Conservation (phyloP, 2,113 vertebrate genomes). For the Elgaria multicarinata region DNA sequence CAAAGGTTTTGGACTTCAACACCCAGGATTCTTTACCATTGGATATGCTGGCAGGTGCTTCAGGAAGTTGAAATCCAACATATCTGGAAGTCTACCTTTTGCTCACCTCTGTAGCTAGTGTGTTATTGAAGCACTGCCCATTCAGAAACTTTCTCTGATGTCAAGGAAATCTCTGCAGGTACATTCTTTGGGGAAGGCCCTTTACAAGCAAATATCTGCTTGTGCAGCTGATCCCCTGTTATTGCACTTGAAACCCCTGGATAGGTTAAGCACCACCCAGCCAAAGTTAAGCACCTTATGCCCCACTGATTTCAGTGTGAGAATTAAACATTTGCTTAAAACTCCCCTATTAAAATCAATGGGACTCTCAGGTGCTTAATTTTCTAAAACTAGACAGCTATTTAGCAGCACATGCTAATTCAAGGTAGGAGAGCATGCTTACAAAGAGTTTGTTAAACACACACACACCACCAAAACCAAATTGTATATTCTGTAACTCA, state of each 20-base stretch:
- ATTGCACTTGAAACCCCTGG: too few relatives aligned
- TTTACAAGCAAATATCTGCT: neutral
- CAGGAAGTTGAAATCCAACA: too few relatives aligned
- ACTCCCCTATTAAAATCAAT: neutral
- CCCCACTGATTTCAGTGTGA: neutral
- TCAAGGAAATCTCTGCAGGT: neutral
- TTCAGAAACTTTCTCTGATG: neutral
- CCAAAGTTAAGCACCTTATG: neutral
- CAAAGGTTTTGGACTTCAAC: too few relatives aligned
- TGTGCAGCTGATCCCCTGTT: neutral
- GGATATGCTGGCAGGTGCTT: too few relatives aligned
- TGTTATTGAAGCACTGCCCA: neutral
- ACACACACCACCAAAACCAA: neutral
- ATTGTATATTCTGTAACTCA: neutral
- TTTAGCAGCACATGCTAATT: neutral
- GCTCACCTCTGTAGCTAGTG: too few relatives aligned
- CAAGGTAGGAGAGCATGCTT: neutral
- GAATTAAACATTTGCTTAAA: neutral
- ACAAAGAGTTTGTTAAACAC: neutral
- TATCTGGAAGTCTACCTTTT: too few relatives aligned
- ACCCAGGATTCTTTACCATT: too few relatives aligned
- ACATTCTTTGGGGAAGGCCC: too few relatives aligned
- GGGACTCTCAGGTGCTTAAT: neutral
- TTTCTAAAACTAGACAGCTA: neutral
- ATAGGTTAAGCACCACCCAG: neutral